A percentile compares a stretch with the other conserved stretches of the same genome.
Evolutionary conservation across 2,797 vertebrate genomes (phyloP).

Genomic region (Gymnodraco acuticeps): DNA sequence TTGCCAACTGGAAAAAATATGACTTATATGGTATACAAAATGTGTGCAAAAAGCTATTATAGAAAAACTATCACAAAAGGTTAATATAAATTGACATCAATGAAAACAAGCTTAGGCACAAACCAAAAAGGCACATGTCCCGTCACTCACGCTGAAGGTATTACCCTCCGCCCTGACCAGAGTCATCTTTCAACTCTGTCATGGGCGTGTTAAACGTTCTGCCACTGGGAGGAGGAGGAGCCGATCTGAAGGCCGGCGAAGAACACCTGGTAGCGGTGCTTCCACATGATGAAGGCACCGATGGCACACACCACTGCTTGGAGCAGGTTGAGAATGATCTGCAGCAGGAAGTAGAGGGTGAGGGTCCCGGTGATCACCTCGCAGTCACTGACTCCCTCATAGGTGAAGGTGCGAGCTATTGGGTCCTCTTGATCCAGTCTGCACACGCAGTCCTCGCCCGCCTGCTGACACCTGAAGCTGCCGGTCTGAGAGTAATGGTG

Average conservation of each 20-base stretch:
- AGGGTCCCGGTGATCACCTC: slow-evolving; percentile 84
- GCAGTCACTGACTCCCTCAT: slow-evolving; percentile 87
- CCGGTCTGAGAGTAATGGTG: slow-evolving; percentile 88
- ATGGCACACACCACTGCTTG: slow-evolving; percentile 88
- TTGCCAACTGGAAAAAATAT: slow-evolving; percentile 38
- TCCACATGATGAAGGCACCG: slow-evolving; percentile 95
- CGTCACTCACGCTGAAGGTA: slow-evolving; percentile 1
- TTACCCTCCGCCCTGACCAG: slow-evolving; percentile 2
- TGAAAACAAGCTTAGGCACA: slow-evolving; percentile 46
- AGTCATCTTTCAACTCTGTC: slow-evolving; percentile 29
- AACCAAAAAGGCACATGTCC: slow-evolving; percentile 19
- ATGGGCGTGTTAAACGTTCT: slow-evolving; percentile 76
- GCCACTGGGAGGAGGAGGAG: slow-evolving; percentile 75
- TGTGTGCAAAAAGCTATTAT: slow-evolving; percentile 65
- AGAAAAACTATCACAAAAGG: slow-evolving; percentile 52
- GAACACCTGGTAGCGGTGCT: slow-evolving; percentile 96
- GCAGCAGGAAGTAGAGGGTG: slow-evolving; percentile 88
- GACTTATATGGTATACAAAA: slow-evolving; percentile 55
- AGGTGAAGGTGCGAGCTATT: slow-evolving; percentile 90
- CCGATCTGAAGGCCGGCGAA: slow-evolving; percentile 88
- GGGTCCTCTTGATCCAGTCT: slow-evolving; percentile 86
- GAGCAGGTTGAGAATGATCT: slow-evolving; percentile 91
- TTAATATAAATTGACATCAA: slow-evolving; percentile 40
- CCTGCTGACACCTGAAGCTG: slow-evolving; percentile 81
- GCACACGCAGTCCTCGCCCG: slow-evolving; percentile 85